Evolutionary conservation across 2,113 vertebrate genomes (phyloP).

Genomic region (Petaurus breviceps): DNA sequence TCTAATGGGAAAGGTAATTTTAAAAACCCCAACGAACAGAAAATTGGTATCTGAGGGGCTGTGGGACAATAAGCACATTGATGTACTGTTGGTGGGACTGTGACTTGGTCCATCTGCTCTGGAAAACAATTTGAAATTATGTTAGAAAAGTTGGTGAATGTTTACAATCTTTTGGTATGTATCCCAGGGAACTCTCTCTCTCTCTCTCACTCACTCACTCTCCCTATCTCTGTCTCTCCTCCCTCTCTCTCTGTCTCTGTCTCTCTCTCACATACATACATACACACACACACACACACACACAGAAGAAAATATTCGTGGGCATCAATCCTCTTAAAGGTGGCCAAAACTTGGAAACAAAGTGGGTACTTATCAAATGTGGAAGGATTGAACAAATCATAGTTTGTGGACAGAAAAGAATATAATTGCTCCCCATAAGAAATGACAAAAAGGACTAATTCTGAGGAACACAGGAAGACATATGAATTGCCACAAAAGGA

Average conservation of each 20-base stretch:
- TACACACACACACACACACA: not conserved
- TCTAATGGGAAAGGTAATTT: not conserved
- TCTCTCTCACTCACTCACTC: too few relatives aligned
- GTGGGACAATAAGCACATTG: not conserved
- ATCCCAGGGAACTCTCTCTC: not conserved
- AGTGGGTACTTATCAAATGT: not conserved
- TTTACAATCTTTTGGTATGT: not conserved
- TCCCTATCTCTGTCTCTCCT: too few relatives aligned
- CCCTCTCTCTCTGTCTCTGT: too few relatives aligned
- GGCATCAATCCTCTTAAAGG: too few relatives aligned
- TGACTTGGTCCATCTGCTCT: not conserved
- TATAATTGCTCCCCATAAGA: not conserved
- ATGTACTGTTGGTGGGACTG: too few relatives aligned
- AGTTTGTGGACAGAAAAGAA: not conserved
- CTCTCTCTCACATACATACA: too few relatives aligned
- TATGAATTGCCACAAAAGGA: not conserved
- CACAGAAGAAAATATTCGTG: not conserved
- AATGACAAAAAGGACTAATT: not conserved
- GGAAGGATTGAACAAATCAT: not conserved
- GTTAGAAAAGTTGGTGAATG: not conserved
- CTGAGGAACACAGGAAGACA: too few relatives aligned
- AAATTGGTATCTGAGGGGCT: not conserved
- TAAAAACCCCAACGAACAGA: not conserved
- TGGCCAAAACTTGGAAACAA: not conserved
- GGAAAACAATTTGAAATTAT: not conserved